Evolutionary conservation across 2,888 invertebrate species (phyloP).

Genomic region (Apeira syringaria): DNA sequence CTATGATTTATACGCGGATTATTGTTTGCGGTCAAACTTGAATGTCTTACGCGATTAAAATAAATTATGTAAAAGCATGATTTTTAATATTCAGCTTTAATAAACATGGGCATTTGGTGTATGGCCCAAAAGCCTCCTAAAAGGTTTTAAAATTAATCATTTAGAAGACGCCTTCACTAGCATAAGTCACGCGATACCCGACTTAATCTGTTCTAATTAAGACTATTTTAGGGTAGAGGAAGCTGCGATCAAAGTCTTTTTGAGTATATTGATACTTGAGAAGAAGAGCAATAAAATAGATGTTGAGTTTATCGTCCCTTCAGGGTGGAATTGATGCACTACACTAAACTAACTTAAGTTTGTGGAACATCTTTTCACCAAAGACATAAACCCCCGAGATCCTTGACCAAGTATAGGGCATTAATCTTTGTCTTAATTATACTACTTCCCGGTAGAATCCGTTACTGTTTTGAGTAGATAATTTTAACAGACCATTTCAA

Average conservation of each 20-base stretch:
- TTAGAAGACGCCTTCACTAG: conserved; percentile 64
- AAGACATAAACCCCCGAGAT: conserved; percentile 6
- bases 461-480: conserved; percentile 5
- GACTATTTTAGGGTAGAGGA: conserved; percentile 38
- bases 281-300: conserved; percentile 3
- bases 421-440: conserved; percentile 15
- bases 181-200: conserved; percentile 62
- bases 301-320: conserved; percentile 7
- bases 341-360: conserved; percentile 1
- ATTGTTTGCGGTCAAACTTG: conserved; percentile 63
- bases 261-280: conserved; percentile 7
- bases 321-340: conserved; percentile 4
- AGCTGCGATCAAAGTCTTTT: conserved; percentile 24
- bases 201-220: conserved; percentile 45
- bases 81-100: conserved; percentile 59
- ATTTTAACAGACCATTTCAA: conserved; percentile 3
- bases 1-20: conserved; percentile 71
- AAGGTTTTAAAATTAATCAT: conserved; percentile 61
- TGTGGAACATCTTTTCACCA: conserved; percentile 9
- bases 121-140: conserved; percentile 50
- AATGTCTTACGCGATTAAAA: conserved; percentile 47
- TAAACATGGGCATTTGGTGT: conserved; percentile 35
- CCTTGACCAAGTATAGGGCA: conserved; percentile 12
- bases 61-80: conserved; percentile 54
- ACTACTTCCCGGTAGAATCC: conserved; percentile 14